Conservation (phyloP, 2,888 invertebrate species). For the Arrhopalites spinosus region DNA sequence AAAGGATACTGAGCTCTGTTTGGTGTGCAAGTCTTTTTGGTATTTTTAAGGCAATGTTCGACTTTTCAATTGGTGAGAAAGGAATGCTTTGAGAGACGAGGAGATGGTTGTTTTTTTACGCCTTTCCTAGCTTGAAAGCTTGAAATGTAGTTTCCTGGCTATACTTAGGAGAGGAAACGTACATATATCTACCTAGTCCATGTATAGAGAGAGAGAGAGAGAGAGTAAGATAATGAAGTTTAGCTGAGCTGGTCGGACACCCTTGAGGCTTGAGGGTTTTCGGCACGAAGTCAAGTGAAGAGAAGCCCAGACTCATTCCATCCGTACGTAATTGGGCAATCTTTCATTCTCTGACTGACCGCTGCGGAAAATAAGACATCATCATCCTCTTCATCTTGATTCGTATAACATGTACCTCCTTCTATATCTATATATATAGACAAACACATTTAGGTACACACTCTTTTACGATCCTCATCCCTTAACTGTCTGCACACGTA, state of each 20-base stretch:
- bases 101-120: constrained; percentile 22
- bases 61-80: constrained; percentile 23
- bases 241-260: constrained; percentile 36
- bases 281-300: constrained; percentile 44
- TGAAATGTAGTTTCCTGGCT: constrained; percentile 22
- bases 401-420: not conserved
- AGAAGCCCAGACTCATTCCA: constrained; percentile 30
- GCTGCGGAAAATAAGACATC: constrained; percentile 52
- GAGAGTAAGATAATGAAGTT: constrained; percentile 31
- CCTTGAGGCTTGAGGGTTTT: constrained; percentile 39
- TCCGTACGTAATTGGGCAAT: constrained; percentile 52
- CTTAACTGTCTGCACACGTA: not conserved
- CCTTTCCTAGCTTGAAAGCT: not conserved
- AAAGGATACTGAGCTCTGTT: not conserved
- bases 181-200: not conserved
- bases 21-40: not conserved
- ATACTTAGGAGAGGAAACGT: not conserved
- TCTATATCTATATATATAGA: not conserved
- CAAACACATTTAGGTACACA: not conserved
- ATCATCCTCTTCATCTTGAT: constrained; percentile 41
- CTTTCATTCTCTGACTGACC: constrained; percentile 52
- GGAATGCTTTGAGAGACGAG: constrained; percentile 24
- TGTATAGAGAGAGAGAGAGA: not conserved
- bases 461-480: constrained; percentile 6
- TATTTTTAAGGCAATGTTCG: constrained; percentile 5